Evolutionary conservation across 2,113 vertebrate genomes (phyloP), one percentile per base, ranked within the genome.

Genomic region (Eptesicus fuscus): DNA sequence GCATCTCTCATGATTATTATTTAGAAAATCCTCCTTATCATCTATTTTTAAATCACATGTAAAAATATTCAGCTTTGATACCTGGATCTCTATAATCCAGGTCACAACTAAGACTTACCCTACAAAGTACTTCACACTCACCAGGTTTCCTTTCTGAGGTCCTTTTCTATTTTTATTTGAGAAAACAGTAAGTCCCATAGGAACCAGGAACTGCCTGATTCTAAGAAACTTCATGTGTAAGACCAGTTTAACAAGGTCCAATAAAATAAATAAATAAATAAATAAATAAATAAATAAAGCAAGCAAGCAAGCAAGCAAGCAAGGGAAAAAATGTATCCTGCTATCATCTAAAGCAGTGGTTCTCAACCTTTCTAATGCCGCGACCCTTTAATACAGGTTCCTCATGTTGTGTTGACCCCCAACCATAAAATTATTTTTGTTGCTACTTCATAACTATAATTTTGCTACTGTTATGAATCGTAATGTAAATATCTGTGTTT

Each of bases 141-240:
- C 88, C 71, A 97, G 47, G 90, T 90, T 97, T 97, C 96, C 97
- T 97, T 97, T 97, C 77, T 96, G 84, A 94, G 82, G 76, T 85
- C 30, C 76, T 95, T 95, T 96, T 97, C 92, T 97, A 97, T 97
- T 97, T 97, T 97, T 93, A 97, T 88, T 95, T 96, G 82, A 95
- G 91, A 96, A 97, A 97, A 97, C 96, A 96, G 95, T 96, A 97
- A 96, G 90, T 79, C 70, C 73, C 96, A 95, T 67, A 97, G 97
- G 92, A 97, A 96, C 70, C 63, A 96, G 92, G 95, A 95, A 95
- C 90, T 97, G 95, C 53, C n/a, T 92, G 67, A 97, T 96, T 96
- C 92, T 96, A 95, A 97, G 95, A 97, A 95, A 95, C 77, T 92
- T 93, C 88, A 97, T 70, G 47, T 87, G 47, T 86, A 83, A 94